These are phyloP conservation scores for Rhorus exstirpatorius DNA, from an alignment of 2,888 invertebrate genomes.

Conservation along the genomic window DNA sequence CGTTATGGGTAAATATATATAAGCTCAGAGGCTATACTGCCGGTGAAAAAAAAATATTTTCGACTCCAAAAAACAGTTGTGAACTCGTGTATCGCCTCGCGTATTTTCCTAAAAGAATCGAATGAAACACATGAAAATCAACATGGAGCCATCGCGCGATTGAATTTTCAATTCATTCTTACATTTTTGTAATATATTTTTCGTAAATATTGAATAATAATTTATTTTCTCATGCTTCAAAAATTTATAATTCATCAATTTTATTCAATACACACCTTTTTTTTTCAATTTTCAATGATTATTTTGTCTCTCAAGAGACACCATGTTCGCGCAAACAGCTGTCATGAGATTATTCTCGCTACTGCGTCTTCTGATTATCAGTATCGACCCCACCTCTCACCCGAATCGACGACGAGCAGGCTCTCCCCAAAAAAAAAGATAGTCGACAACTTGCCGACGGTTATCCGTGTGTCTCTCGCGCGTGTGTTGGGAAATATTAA, in stretches of 20 bases:
- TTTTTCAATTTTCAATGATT: background rate
- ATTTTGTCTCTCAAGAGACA: background rate
- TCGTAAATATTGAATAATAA: background rate
- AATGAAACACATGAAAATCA: constrained; percentile 11
- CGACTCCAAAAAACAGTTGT: no score
- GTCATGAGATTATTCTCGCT: constrained; percentile 9
- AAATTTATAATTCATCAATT: background rate
- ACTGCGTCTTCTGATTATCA: constrained; percentile 17
- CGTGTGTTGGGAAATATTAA: background rate
- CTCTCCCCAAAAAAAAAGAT: background rate
- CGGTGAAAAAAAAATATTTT: no score
- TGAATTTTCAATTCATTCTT: background rate
- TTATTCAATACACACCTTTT: background rate
- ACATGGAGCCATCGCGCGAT: background rate
- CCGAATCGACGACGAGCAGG: background rate
- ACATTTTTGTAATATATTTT: background rate
- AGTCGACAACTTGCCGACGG: constrained; percentile 53
- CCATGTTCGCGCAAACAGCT: constrained; percentile 33
- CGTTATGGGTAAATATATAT: background rate
- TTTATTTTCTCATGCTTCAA: background rate
- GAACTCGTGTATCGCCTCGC: background rate
- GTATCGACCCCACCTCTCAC: constrained; percentile 8
- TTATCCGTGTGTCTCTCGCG: background rate
- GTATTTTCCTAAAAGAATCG: background rate
- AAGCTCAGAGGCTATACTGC: no score